Evolutionary conservation across 2,888 invertebrate genomes (phyloP), one percentile per base, ranked within the genome.

Genomic region (Tuta absoluta): DNA sequence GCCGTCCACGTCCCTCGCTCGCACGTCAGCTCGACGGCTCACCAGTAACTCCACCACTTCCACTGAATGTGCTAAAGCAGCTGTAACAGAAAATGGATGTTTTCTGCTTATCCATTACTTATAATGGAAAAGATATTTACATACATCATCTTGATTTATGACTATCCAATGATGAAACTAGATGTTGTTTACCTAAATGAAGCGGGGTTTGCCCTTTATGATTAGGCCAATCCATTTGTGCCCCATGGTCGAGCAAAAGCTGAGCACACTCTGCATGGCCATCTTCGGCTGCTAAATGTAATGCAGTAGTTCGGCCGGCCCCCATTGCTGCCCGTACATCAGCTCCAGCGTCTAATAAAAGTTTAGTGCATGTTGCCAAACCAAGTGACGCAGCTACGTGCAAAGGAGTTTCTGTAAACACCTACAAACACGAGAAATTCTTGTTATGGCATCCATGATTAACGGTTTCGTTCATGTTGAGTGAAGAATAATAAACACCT

Each of bases 211-310:
- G 96, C 65, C 94, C 94, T 77, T 95, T 94, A 62, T 93, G 93
- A 84, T 96, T 96, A 17, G 93, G 92, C 62, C 95, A 94, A 75
- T 96, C 94, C n/a, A 95, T 94, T 60, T 94, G 93, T 0, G 98
- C 97, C 0, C 95, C 95, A 59, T 95, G 93, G 21, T 96, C 94
- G 2, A 97, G 81, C 1, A 97, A 87, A 21, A 96, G 81, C 62
- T 93, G 91, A 0, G 95, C 95, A 71, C 97, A 97, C 70, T 96
- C 95, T 0, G 94, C 94, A 76, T 95, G 96, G 7, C 97, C 97
- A 73, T 97, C 97, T 78, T 97, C 97, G 0, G 97, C 96, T 5
- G 98, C 97, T 72, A 98, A 87, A 87, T 98, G 98, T 33, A 98
- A 84, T 1, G 98, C 96, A 0, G 98, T 97, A 62, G 95, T 93